Evolutionary conservation across 64 coral and sea anemone species (phyloP).

Genomic region (Porites australiensis): DNA sequence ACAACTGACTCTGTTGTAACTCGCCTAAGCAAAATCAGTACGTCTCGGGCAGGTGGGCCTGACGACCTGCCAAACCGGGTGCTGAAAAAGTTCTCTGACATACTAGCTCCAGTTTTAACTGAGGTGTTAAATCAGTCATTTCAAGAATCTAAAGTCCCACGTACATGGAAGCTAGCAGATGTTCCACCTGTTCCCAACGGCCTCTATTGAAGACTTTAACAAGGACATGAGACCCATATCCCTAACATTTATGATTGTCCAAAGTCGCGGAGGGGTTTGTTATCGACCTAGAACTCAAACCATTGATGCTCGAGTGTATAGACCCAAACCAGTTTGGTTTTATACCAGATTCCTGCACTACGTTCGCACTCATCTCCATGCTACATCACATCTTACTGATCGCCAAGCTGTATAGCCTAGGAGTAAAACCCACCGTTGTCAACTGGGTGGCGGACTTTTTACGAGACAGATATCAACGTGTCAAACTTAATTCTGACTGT

Average conservation of each 20-base stretch:
- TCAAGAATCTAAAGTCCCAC: constrained; percentile 16
- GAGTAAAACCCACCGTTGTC: background rate
- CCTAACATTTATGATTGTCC: background rate
- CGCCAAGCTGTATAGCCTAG: background rate
- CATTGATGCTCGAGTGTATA: background rate
- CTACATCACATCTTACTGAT: background rate
- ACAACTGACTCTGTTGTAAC: background rate
- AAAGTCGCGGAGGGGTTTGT: constrained; percentile 30
- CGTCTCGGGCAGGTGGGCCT: background rate
- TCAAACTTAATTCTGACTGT: background rate
- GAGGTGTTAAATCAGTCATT: constrained; percentile 11
- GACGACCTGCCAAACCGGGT: constrained; percentile 34
- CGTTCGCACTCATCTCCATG: constrained; percentile 46
- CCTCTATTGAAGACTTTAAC: background rate
- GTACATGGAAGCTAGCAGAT: background rate
- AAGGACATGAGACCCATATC: constrained; percentile 28
- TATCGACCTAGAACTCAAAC: background rate
- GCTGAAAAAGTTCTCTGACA: background rate
- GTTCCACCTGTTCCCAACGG: background rate
- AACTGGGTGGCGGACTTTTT: background rate
- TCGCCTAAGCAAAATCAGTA: background rate
- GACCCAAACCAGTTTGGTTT: constrained; percentile 23
- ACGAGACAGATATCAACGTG: background rate
- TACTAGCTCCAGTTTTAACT: background rate
- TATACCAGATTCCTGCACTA: constrained; percentile 14